Base-by-base conservation (phyloP, 2,113 vertebrate species). In the Mungos mungo region DNA sequence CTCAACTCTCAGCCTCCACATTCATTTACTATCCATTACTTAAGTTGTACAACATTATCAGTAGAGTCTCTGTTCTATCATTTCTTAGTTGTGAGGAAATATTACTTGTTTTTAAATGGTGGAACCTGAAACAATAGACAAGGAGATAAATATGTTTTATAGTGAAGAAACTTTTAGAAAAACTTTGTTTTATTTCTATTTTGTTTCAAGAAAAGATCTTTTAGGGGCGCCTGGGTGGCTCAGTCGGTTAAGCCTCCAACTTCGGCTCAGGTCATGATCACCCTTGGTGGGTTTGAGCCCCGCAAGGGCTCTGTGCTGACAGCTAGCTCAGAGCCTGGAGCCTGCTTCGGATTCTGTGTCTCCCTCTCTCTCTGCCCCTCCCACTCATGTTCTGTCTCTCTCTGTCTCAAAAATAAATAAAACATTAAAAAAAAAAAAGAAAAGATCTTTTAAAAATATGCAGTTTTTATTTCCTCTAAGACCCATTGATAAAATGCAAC, bases 81-180 rank as follows among this genome's bases (percentile, higher is more conserved):
- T 80, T 19, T 38, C 47, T 90, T 93, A 90, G 41, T 79, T 69
- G 15, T 66, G 60, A 95, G 50, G 47, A 63, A 21, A 8, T 88
- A 21, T 35, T 88, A 19, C 23, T 69, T 93, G 29, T 88, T 90
- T 88, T 95, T n/a, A 96, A 90, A 80, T 69, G 80, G 7, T 88
- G 18, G 38, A 96, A 88, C 33, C 84, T 86, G 41, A 82, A 82
- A 87, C 96, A 86, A 71, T 60, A 76, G 47, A 63, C 4, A 57
- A 72, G 50, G 31, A 25, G 60, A 31, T 50, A 90, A 77, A 14
- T 95, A 31, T 72, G 27, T 82, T 88, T 65, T 19, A 47, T 50
- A 65, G 25, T 77, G 10, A 85, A 65, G 72, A 82, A 68, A 80
- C 35, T 6, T 65, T 93, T 47, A 96, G 11, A 95, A 96, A 96